Evolutionary conservation across 1,140 invertebrate species (phyloP).

Genomic region (Drosophila orena): DNA sequence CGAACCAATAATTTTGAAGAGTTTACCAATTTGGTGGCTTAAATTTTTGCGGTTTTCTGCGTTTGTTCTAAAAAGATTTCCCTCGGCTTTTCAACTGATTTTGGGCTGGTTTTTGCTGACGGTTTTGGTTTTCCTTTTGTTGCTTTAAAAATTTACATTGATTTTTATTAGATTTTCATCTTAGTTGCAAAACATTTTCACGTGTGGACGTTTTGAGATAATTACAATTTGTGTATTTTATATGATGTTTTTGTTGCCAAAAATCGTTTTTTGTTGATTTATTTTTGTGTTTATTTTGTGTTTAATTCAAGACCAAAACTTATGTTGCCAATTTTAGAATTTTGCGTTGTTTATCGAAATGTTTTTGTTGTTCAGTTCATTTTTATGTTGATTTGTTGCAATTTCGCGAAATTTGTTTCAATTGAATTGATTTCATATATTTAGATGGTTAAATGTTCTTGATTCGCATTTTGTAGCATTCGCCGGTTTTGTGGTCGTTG

Average conservation of each 20-base stretch:
- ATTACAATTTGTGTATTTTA: conserved; percentile 30
- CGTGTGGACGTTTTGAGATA: conserved; percentile 69
- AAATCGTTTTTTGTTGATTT: conserved; percentile 59
- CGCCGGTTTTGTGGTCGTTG: conserved; percentile 49
- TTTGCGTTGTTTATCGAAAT: conserved; percentile 63
- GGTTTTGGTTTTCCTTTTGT: conserved; percentile 26
- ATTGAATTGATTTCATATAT: conserved; percentile 1
- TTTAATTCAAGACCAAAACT: conserved; percentile 56
- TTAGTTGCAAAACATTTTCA: conserved; percentile 41
- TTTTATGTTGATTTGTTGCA: conserved; percentile 31
- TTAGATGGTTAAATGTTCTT: conserved; percentile 74
- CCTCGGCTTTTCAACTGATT: conserved; percentile 54
- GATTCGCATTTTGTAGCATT: conserved; percentile 65
- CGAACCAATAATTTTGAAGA: conserved; percentile 85
- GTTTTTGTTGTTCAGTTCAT: conserved; percentile 68
- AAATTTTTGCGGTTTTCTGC: conserved; percentile 78
- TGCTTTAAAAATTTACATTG: conserved; percentile 71
- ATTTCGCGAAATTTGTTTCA: conserved; percentile 21
- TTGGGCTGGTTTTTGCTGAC: conserved; percentile 36
- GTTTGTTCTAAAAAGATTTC: conserved; percentile 56
- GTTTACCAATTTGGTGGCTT: conserved; percentile 80
- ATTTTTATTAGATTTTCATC: conserved; percentile 41
- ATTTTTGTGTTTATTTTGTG: conserved; percentile 13
- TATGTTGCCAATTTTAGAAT: conserved; percentile 72
- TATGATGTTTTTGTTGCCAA: conserved; percentile 50